Base-by-base conservation (phyloP, 2,888 invertebrate genomes). In the Ichneumoninae sp. region DNA sequence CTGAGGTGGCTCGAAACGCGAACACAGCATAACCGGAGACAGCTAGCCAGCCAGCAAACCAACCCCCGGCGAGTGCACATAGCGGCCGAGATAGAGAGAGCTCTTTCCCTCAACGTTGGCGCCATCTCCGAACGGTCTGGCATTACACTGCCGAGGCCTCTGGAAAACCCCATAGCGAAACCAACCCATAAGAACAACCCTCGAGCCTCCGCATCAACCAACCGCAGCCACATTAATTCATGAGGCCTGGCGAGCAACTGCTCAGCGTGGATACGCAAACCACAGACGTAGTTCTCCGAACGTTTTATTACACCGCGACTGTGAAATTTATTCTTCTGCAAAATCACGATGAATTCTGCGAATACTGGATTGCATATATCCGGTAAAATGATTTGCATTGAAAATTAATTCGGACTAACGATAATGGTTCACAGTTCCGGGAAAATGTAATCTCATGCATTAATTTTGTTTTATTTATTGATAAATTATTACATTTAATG, bases 71-170 rank as follows among this genome's bases (percentile, higher is more conserved):
- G 74, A 57, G 75, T 81, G 76, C 65, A 72, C 78, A 66, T 74
- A 54, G 60, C 47, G 50, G 40, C 19, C 47, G 33, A 40, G n/a
- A 57, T 76, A 50, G 13, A 72, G 16, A n/a, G 62, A 60, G 47
- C 40, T 69, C 65, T 26, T 86, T 84, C 86, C 86, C 88, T 89
- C 89, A 86, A 90, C 90, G 87, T 91, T 91, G 89, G 92, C 92
- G 92, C 92, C 92, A 92, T 91, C 91, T 92, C 88, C 89, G 76
- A 75, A 87, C 85, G 79, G 86, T 77, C 47, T 60, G 86, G 88
- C 26, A 90, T 87, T 86, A 89, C 87, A 88, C 86, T 65, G 13
- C 47, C 57, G 60, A 85, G 62, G 36, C 40, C 69, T 82, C 76
- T 81, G 33, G 57, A 75, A 77, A 82, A 47, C 74, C 78, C 80